Conservation (phyloP, 1,140 invertebrate genomes). For the Lepidostoma basale region DNA sequence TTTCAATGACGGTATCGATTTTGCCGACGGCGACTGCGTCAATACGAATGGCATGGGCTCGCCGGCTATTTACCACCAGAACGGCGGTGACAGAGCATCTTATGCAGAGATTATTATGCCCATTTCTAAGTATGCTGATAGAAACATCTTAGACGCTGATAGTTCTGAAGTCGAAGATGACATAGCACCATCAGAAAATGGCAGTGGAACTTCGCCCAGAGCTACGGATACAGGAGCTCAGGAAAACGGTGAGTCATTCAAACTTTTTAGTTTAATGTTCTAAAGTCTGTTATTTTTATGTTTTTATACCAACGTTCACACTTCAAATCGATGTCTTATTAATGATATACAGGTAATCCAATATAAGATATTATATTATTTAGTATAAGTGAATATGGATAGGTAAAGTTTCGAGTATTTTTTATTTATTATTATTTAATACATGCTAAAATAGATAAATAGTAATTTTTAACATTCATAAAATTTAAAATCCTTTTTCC, state of each 20-base stretch:
- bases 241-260: slow-evolving; percentile 44
- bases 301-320: no score
- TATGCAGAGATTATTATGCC: slow-evolving; percentile 42
- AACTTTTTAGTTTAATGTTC: no score
- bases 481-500: no score
- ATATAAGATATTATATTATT: no score
- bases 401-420: no score
- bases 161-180: slow-evolving; percentile 44
- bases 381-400: no score
- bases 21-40: slow-evolving; percentile 5
- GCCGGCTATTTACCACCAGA: slow-evolving; percentile 30
- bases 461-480: no score
- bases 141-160: slow-evolving; percentile 44
- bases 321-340: no score
- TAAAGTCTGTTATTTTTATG: no score
- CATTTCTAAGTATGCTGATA: slow-evolving; percentile 40
- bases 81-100: slow-evolving; percentile 39
- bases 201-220: slow-evolving; percentile 42
- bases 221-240: slow-evolving; percentile 39
- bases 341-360: no score
- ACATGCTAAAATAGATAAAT: no score
- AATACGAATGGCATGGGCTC: slow-evolving; percentile 29
- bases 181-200: slow-evolving; percentile 42
- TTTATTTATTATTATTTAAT: no score
- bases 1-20: slow-evolving; percentile 35